A percentile compares a stretch with the other conserved stretches of the same genome.
These are phyloP conservation scores for Vireo altiloquus DNA, from an alignment of 2,113 vertebrate species.

Conservation along the genomic window DNA sequence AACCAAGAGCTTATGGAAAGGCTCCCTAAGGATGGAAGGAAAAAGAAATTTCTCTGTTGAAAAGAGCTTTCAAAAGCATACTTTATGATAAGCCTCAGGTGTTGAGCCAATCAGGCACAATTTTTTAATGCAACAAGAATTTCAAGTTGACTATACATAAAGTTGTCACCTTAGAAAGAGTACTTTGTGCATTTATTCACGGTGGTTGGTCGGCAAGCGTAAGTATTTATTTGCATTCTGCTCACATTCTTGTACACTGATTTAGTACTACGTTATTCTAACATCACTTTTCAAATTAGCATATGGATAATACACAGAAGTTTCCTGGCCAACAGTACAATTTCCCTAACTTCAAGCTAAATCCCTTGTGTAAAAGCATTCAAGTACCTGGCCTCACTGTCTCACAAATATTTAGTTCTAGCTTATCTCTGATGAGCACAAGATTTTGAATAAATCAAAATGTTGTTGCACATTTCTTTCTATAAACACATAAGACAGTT, in stretches of 20 bases:
- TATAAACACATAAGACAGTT: neutral
- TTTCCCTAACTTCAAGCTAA: neutral
- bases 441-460: neutral
- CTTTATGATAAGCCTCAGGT: neutral
- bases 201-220: neutral
- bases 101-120: neutral
- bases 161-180: neutral
- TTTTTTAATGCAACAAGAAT: constrained; percentile 16
- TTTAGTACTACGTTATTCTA: neutral
- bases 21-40: constrained; percentile 78
- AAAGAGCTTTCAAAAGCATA: neutral
- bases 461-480: neutral
- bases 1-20: constrained; percentile 90
- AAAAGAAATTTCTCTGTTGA: neutral
- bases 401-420: neutral
- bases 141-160: neutral
- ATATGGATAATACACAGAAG: neutral
- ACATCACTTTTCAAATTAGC: neutral
- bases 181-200: neutral
- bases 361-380: neutral
- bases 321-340: neutral
- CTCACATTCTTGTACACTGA: neutral
- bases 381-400: neutral
- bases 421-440: neutral
- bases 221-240: neutral